A percentile compares a stretch with the other conserved stretches of the same genome.
phyloP scores from a whole-genome alignment of 2,888 invertebrate species.

The Nineta flava region DNA sequence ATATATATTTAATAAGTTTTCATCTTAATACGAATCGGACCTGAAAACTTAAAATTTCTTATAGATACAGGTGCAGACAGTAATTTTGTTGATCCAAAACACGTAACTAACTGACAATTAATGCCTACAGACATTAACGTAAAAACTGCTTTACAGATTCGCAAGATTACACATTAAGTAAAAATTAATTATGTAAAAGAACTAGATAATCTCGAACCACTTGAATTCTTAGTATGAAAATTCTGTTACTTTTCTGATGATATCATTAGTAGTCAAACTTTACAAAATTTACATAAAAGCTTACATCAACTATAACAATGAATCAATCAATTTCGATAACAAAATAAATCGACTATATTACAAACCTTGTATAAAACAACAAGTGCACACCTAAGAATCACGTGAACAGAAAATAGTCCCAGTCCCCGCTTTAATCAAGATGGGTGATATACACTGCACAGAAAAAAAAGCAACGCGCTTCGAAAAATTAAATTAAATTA shows the following conservation, averaged over 20 bases:
- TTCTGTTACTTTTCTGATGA: neutral
- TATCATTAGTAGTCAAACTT: neutral
- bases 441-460: neutral
- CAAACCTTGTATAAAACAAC: neutral
- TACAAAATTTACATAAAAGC: neutral
- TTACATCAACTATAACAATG: neutral
- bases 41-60: neutral
- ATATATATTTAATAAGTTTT: too few species aligned
- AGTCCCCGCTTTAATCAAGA: too few species aligned
- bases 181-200: neutral
- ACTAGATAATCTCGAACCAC: neutral
- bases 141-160: neutral
- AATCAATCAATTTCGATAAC: neutral
- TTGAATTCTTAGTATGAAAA: neutral
- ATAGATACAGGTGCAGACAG: neutral
- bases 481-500: too few species aligned
- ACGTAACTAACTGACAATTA: neutral
- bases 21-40: too few species aligned
- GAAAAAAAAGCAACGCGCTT: too few species aligned
- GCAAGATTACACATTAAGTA: neutral
- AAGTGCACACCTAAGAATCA: too few species aligned
- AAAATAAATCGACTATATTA: neutral
- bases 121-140: neutral
- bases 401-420: too few species aligned
- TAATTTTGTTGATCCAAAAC: neutral